Evolutionary conservation across 2,888 invertebrate species (phyloP), one percentile per base, ranked within the genome.

Genomic region (Masnerella sp.): DNA sequence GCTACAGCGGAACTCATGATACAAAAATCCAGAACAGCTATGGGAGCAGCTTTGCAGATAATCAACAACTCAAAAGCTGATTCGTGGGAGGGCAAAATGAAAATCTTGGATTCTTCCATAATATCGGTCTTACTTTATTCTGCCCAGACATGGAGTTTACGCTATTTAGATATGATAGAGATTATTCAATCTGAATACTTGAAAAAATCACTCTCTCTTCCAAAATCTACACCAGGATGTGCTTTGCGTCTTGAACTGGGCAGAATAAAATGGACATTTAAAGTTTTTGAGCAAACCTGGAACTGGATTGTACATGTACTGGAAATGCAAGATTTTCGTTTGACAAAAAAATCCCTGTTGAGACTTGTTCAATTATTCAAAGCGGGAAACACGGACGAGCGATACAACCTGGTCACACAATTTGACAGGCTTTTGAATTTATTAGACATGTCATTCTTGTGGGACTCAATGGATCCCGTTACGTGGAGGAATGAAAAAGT

Each of bases 121-220:
- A 20, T 4, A 3, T 42, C 42, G n/a, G 15, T 15, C 3, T 11
- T 42, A 1, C 11, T 42, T 3, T 42, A 42, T 11, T 18, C 42
- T 3, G 20, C 42, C 8, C 42, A 42, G 9, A 42, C 20, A 4
- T 42, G 42, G 42, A 20, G 42, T 20, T n/a, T 42, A 11, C 20
- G 42, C 8, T 20, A 42, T 20, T 7, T 42, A 0, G 42, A 42
- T 20, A 20, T 20, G 1, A 9, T 42, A 5, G 20, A 42, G 20
- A 20, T 11, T 20, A 11, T 20, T 9, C 42, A 42, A 20, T 20
- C 11, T 15, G 5, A 20, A 5, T 42, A 11, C 5, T 42, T 20
- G 9, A 42, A 42, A 42, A 18, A 15, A 20, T 20, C n/a, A n/a
- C 11, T 42, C 8, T 20, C 42, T 9, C 5, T 42, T n/a, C 20